These are phyloP conservation scores for Synanceia verrucosa DNA, from an alignment of 2,797 vertebrate species.

Conservation along the genomic window DNA sequence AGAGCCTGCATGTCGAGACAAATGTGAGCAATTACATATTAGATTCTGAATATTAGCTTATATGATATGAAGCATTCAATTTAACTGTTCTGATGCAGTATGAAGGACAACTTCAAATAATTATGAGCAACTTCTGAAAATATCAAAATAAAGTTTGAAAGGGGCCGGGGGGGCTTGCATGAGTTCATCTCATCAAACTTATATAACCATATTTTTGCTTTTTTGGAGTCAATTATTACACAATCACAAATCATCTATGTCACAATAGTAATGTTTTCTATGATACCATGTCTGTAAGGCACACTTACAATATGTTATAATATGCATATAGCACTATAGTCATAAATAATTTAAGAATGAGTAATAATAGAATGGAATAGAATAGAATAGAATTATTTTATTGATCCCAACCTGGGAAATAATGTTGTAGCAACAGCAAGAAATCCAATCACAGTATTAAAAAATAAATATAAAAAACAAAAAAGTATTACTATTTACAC, in stretches of 20 bases:
- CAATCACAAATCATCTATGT: not conserved
- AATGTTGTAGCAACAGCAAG: no score
- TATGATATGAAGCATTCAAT: not conserved
- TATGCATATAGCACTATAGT: not conserved
- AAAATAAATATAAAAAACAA: no score
- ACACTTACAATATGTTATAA: not conserved
- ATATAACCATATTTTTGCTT: not conserved
- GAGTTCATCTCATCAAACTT: not conserved
- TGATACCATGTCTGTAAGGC: not conserved
- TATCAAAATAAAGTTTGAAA: not conserved
- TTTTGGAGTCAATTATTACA: not conserved
- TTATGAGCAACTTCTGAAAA: not conserved
- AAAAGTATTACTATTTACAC: no score
- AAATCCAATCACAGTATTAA: no score
- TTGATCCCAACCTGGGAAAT: no score
- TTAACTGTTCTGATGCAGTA: not conserved
- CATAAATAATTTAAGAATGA: no score
- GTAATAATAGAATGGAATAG: no score
- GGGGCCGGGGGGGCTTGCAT: not conserved
- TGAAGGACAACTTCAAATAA: not conserved
- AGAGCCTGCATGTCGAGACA: not conserved
- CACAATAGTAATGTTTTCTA: not conserved
- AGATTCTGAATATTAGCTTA: not conserved
- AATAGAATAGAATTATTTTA: no score
- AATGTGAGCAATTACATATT: not conserved